These are phyloP conservation scores for Varanus komodoensis DNA, from an alignment of 2,113 vertebrate genomes.

Conservation along the genomic window DNA sequence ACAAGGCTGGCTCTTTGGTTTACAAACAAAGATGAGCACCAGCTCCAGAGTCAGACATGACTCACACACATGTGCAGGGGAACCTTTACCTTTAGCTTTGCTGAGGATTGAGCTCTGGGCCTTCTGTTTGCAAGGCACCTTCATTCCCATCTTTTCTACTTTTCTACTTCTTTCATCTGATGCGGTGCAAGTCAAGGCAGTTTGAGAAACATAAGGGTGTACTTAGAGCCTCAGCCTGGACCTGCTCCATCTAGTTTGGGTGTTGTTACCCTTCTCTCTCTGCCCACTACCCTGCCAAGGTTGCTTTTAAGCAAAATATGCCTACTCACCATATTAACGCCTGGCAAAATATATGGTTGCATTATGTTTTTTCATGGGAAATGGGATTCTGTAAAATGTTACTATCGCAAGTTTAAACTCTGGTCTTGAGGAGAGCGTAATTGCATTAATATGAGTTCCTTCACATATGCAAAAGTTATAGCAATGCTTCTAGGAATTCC, in stretches of 20 bases:
- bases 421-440: conserved; percentile 2
- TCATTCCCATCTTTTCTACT: not conserved
- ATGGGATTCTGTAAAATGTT: not conserved
- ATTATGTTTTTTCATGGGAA: not conserved
- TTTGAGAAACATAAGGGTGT: not conserved
- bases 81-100: no score
- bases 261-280: not conserved
- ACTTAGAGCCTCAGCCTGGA: not conserved
- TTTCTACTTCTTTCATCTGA: not conserved
- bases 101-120: not conserved
- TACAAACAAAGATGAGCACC: no score
- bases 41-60: no score
- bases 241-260: not conserved
- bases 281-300: not conserved
- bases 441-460: conserved; percentile 12
- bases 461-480: conserved; percentile 15
- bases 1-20: no score
- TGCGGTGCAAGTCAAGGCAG: not conserved
- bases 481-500: conserved; percentile 9
- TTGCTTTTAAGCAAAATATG: conserved; percentile 2
- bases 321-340: not conserved
- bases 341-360: not conserved
- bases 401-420: not conserved
- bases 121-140: not conserved
- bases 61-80: no score